phyloP scores from a whole-genome alignment of 2,888 invertebrate genomes.

The Apotomis turbidana region DNA sequence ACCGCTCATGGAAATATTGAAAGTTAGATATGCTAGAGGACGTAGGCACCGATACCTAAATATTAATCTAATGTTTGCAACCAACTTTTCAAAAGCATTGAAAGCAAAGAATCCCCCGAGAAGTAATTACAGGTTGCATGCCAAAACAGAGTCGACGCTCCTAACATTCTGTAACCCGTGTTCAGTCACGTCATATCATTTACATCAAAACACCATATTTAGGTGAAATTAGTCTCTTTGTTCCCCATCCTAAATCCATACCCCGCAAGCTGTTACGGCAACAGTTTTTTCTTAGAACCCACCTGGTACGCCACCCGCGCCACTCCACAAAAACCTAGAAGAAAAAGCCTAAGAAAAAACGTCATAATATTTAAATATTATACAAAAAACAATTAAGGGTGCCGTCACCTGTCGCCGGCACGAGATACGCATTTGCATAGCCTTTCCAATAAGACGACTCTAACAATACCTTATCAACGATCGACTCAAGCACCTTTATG shows the following conservation, averaged over 20 bases:
- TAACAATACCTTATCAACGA: constrained; percentile 40
- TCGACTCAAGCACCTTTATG: constrained; percentile 40
- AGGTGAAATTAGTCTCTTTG: constrained; percentile 42
- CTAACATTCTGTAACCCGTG: not conserved
- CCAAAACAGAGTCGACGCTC: not conserved
- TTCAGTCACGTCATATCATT: constrained; percentile 37
- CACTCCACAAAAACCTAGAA: constrained; percentile 69
- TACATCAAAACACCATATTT: constrained; percentile 39
- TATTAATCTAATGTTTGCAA: no score
- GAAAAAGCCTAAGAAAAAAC: constrained; percentile 74
- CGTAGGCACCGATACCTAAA: no score
- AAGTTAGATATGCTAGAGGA: no score
- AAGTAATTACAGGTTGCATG: not conserved
- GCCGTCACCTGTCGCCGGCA: constrained; percentile 82
- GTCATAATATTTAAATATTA: constrained; percentile 83
- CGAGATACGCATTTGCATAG: constrained; percentile 82
- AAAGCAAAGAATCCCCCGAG: not conserved
- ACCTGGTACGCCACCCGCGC: constrained; percentile 81
- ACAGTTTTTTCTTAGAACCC: constrained; percentile 72
- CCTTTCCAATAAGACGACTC: constrained; percentile 57
- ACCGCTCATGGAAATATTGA: no score
- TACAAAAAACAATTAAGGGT: constrained; percentile 83
- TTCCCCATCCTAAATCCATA: constrained; percentile 44
- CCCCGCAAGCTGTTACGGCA: constrained; percentile 71
- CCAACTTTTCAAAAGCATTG: not conserved